phyloP scores from a whole-genome alignment of 2,113 vertebrate species.

The Gopherus evgoodei region DNA sequence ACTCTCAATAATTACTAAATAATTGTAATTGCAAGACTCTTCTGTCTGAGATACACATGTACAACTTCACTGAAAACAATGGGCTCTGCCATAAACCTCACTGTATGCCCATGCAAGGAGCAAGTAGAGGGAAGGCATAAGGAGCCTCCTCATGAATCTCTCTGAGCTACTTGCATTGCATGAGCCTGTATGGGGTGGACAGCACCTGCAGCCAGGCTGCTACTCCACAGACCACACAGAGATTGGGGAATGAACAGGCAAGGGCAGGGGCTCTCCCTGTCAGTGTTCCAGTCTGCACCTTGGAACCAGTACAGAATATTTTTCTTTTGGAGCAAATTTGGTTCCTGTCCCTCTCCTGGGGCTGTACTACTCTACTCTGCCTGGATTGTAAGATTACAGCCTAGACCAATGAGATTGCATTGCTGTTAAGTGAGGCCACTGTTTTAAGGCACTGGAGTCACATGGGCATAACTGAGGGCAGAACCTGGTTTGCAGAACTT shows the following conservation, averaged over 20 bases:
- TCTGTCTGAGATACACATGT: not conserved
- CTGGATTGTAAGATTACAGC: not conserved
- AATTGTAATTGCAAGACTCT: not conserved
- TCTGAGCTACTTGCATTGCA: not conserved
- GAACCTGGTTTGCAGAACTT: not conserved
- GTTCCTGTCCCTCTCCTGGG: rapidly evolving
- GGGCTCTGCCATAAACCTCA: not conserved
- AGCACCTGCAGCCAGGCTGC: not conserved
- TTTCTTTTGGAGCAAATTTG: not conserved
- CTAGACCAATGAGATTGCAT: not conserved
- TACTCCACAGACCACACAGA: not conserved
- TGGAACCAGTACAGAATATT: not conserved
- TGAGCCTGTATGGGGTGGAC: not conserved
- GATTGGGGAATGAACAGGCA: not conserved
- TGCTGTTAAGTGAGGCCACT: not conserved
- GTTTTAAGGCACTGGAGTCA: not conserved
- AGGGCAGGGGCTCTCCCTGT: not conserved
- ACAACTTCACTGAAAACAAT: not conserved
- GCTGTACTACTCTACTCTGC: not conserved
- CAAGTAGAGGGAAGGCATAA: not conserved
- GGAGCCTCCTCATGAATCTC: not conserved
- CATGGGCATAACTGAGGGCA: not conserved
- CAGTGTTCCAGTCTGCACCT: rapidly evolving
- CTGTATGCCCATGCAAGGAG: not conserved
- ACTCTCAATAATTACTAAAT: not conserved